A percentile compares a stretch with the other conserved stretches of the same genome.
phyloP scores from a whole-genome alignment of 2,888 invertebrate species.

The Crioceris asparagi region DNA sequence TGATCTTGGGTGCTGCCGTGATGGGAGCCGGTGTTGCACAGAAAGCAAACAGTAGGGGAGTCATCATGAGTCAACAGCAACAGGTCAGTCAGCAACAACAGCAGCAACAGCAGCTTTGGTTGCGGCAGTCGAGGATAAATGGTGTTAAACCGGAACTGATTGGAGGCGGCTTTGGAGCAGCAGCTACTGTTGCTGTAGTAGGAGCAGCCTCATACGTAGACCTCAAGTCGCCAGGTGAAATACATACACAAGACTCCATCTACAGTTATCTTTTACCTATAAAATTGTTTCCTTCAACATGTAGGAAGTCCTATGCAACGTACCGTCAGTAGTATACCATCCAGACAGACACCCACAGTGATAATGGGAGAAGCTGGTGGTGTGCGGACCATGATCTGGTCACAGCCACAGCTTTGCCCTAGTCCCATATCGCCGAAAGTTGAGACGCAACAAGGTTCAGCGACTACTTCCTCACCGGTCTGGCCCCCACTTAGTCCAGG shows the following conservation, averaged over 20 bases:
- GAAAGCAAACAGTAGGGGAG: constrained; percentile 22
- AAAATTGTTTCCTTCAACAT: not conserved
- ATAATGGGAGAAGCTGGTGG: constrained; percentile 91
- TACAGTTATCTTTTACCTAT: too few species aligned
- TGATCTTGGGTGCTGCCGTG: constrained; percentile 13
- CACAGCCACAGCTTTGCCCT: constrained; percentile 42
- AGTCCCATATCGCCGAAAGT: constrained; percentile 19
- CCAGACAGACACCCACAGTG: constrained; percentile 69
- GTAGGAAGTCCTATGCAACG: too few species aligned
- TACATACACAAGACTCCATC: too few species aligned
- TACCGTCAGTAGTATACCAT: constrained; percentile 6
- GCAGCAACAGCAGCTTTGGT: constrained; percentile 35
- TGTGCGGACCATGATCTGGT: constrained; percentile 64
- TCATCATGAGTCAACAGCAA: constrained; percentile 34
- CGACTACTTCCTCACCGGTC: constrained; percentile 29
- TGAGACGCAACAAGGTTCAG: constrained; percentile 28
- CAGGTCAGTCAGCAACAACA: constrained; percentile 24
- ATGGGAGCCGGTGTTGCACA: constrained; percentile 9
- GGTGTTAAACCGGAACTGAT: constrained; percentile 72
- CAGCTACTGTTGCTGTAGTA: constrained; percentile 16
- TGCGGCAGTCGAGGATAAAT: constrained; percentile 52
- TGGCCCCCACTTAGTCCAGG: constrained; percentile 15
- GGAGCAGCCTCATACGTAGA: constrained; percentile 19
- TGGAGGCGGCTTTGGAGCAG: constrained; percentile 44
- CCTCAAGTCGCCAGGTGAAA: constrained; percentile 29